Evolutionary conservation across 2,888 invertebrate species (phyloP).

Genomic region (Troglohyphantes excavatus): DNA sequence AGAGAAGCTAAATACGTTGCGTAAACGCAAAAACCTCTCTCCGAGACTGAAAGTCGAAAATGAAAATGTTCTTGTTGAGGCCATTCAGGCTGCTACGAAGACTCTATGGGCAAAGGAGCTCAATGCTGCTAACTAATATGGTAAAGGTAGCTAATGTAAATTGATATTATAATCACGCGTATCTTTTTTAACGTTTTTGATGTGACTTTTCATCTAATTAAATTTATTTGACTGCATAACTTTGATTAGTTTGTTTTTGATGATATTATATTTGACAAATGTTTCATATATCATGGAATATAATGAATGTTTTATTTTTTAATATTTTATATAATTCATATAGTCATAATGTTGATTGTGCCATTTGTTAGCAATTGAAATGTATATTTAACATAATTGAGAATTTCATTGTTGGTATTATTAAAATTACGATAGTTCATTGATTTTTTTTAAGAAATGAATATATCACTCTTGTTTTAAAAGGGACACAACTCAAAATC

Average conservation of each 20-base stretch:
- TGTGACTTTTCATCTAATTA: not conserved
- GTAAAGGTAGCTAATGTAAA: not conserved
- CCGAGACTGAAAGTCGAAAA: conserved; percentile 18
- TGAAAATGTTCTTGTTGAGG: conserved; percentile 32
- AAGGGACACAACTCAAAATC: too few species aligned
- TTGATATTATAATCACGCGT: not conserved
- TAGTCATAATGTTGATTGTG: not conserved
- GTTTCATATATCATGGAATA: not conserved
- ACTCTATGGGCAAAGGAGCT: conserved; percentile 47
- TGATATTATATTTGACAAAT: not conserved
- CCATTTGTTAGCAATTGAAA: not conserved
- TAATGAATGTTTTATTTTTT: not conserved
- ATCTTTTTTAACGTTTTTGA: not conserved
- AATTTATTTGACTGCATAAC: not conserved
- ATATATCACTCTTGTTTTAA: too few species aligned
- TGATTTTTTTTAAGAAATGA: not conserved
- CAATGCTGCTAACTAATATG: not conserved
- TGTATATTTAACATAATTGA: not conserved
- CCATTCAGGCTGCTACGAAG: conserved; percentile 43
- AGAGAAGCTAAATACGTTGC: conserved; percentile 39
- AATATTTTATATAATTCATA: not conserved
- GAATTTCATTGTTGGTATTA: too few species aligned
- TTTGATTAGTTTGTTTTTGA: not conserved
- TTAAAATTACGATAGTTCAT: too few species aligned
- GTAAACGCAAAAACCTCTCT: conserved; percentile 5